These are phyloP conservation scores for Momotus momota DNA, from an alignment of 2,797 vertebrate species.

Conservation along the genomic window DNA sequence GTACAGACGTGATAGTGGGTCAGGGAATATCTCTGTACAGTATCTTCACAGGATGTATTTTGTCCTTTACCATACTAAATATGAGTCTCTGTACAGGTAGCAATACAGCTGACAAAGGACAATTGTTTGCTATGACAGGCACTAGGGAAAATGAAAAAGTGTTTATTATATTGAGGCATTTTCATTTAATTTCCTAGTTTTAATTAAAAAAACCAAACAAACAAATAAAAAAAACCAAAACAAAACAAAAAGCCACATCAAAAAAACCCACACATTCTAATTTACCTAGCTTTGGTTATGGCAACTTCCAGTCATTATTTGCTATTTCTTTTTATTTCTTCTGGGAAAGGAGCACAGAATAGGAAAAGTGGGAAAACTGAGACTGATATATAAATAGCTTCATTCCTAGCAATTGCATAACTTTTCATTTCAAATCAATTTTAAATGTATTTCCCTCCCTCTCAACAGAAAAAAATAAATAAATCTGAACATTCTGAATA, in stretches of 20 bases:
- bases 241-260: too few species aligned
- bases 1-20: neutral
- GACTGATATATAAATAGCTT: conserved; percentile 48
- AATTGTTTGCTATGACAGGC: conserved; percentile 7
- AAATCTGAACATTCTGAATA: conserved; percentile 33
- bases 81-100: neutral
- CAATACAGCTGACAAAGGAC: neutral
- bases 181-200: conserved; percentile 1
- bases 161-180: neutral
- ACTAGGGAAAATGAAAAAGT: neutral
- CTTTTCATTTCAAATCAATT: conserved; percentile 63
- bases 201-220: neutral
- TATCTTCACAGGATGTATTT: neutral
- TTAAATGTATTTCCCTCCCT: conserved; percentile 52
- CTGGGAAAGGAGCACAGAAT: neutral
- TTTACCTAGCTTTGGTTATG: conserved; percentile 6
- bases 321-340: conserved; percentile 31
- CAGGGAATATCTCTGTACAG: neutral
- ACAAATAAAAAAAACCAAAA: neutral
- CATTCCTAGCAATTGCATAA: conserved; percentile 54
- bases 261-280: neutral
- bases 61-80: neutral
- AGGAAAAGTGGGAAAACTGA: conserved; percentile 29
- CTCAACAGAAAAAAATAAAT: conserved; percentile 22
- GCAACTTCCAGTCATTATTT: neutral